Conservation (phyloP, 1,140 invertebrate species). For the Ptiloglossa arizonensis region DNA sequence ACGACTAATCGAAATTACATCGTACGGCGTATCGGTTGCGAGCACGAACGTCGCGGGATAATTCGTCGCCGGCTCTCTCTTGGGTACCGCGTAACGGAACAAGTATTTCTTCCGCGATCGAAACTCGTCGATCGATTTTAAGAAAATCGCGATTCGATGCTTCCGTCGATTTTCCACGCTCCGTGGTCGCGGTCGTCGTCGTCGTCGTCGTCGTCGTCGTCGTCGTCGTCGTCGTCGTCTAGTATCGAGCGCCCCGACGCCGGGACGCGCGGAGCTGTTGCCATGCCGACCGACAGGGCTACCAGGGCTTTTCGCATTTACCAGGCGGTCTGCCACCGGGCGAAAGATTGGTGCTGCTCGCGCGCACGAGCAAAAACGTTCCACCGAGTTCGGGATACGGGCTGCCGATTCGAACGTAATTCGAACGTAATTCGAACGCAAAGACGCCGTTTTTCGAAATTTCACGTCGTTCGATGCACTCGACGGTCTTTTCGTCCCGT, state of each 20-base stretch:
- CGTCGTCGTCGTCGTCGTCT: constrained; percentile 69
- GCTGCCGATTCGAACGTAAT: too few species aligned
- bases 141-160: constrained; percentile 41
- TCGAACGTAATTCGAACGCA: too few species aligned
- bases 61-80: too few species aligned
- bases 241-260: constrained; percentile 81
- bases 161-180: constrained; percentile 26
- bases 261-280: constrained; percentile 80
- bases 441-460: too few species aligned
- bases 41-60: neutral
- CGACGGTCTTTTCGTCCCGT: too few species aligned
- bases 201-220: constrained; percentile 67
- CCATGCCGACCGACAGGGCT: constrained; percentile 80
- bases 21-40: neutral
- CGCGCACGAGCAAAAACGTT: constrained; percentile 50
- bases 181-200: constrained; percentile 8
- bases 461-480: too few species aligned
- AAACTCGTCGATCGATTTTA: constrained; percentile 36
- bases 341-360: constrained; percentile 54
- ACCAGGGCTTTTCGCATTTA: constrained; percentile 76
- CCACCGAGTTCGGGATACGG: neutral
- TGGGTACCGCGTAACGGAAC: too few species aligned
- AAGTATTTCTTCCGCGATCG: neutral
- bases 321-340: constrained; percentile 14
- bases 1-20: constrained; percentile 6